These are phyloP conservation scores for Morpho deidamia DNA, from an alignment of 2,888 invertebrate species.

Conservation along the genomic window DNA sequence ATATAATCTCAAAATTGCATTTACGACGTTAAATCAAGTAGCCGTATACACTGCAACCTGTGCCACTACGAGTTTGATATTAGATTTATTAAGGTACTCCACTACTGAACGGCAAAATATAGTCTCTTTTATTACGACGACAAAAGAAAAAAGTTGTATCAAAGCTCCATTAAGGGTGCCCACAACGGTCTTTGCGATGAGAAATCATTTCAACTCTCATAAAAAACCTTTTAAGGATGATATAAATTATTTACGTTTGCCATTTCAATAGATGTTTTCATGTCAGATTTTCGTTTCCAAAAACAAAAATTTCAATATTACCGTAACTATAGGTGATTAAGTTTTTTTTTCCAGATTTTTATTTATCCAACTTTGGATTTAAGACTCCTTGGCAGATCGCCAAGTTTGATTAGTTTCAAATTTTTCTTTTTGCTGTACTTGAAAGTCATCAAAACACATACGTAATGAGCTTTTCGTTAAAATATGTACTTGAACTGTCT, in stretches of 20 bases:
- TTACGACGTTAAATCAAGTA: too few species aligned
- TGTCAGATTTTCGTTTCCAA: neutral
- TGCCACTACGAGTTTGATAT: too few species aligned
- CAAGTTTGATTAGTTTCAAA: too few species aligned
- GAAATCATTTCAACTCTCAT: constrained; percentile 21
- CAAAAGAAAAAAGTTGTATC: constrained; percentile 11
- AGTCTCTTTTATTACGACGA: constrained; percentile 2
- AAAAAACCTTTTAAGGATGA: constrained; percentile 23
- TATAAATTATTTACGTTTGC: constrained; percentile 24
- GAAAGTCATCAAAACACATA: too few species aligned
- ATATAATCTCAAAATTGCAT: too few species aligned
- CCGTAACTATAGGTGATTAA: neutral
- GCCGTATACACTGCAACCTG: too few species aligned
- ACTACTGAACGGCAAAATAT: neutral
- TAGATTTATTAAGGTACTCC: neutral
- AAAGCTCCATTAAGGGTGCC: constrained; percentile 14
- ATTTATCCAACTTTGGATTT: too few species aligned
- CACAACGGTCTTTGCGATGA: constrained; percentile 12
- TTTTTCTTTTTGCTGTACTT: too few species aligned
- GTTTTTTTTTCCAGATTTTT: neutral
- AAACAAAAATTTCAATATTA: neutral
- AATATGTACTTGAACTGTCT: too few species aligned
- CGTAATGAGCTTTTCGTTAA: too few species aligned
- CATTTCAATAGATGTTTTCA: constrained; percentile 18
- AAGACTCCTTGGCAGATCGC: too few species aligned